Base-by-base conservation (phyloP, 2,113 vertebrate genomes). In the Pseudopipra pipra region DNA sequence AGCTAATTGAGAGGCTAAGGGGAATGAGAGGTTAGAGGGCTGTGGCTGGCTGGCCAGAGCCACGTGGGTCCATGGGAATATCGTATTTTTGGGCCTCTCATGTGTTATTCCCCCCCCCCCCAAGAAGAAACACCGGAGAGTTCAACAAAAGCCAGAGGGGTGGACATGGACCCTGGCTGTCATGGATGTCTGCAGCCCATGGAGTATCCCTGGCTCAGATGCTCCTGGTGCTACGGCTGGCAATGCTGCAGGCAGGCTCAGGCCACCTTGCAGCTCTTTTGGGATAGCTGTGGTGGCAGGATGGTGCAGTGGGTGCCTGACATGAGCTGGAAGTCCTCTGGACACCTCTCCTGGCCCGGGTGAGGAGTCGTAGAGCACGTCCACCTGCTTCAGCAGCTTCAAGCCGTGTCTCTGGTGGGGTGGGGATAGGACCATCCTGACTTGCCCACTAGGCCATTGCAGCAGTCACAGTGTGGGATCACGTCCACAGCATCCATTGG, bases 401-500 rank as follows among this genome's bases (percentile, higher is more conserved):
- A 18, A 37, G 68, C 54, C 54, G 8, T 41, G 62, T 14, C 62
- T 70, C 46, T 37, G 43, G 51, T 3, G 3, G 1, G 52, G 52
- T 46, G 59, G 52, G 28, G 83, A 37, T 65, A 19, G 28, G 24
- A 51, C 71, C 7, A 8, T 54, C 47, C 23, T 4, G 4, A 8
- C 11, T n/a, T 13, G 12, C 49, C 33, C 20, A 54, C n/a, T 49
- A 17, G 67, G 35, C 44, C 5, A 2, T 6, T 28, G 49, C 58
- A 79, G 49, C 28, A 37, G 24, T 41, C 23, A 24, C 31, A 43
- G 85, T 0, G 0, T 55, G 65, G 46, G 44, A 43, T 71, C 56
- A 4, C 0, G 0, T 5, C 61, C 62, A 14, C 0, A 11, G 82
- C 49, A 37, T 58, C n/a, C 2, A 0, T 0, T 28, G 46, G 49